Base-by-base conservation (phyloP, 1,140 invertebrate species). In the Choristoneura fumiferana region DNA sequence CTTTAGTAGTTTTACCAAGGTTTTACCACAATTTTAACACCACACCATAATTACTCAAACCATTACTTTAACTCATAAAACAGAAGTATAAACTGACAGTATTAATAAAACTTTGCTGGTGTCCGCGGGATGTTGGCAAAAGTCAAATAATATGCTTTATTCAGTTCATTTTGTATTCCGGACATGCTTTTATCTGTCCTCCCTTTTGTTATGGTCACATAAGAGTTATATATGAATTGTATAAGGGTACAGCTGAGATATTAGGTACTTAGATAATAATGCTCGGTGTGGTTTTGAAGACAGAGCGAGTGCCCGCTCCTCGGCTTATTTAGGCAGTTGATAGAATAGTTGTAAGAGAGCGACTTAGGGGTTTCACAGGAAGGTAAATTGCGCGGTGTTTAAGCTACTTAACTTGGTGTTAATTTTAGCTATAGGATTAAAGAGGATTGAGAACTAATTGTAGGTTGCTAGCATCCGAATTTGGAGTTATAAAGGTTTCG, bases 141-240 rank as follows among this genome's bases (percentile, higher is more conserved):
- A 52, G 40, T 39, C 57, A 58, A 58, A 58, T 40, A 58, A 37
- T 52, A 58, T 58, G 57, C 57, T 58, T 58, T 58, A 58, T 58
- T 40, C 57, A 52, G 57, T 58, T 58, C 57, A 58, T 58, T 58
- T 58, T 22, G 57, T 37, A 58, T 58, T 58, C 57, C 9, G 43
- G 45, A 38, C 57, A 52, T 58, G 57, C 43, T 33, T 58, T 49
- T 58, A 52, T 58, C 40, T 45, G 34, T 52, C 57, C 40, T 36
- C 45, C 35, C 57, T 34, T 18, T 60, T 52, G 34, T 54, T 60
- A 40, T 29, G 59, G 34, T 14, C 39, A 45, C 39, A 55, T 49
- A 49, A 49, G 43, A 49, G 43, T 49, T 49, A 49, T 49, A 15
- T 45, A 49, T 49, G 43, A 49, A 22, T 49, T n/a, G 43, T 29